Base-by-base conservation (phyloP, 2,888 invertebrate species). In the Epinotia brunnichana region DNA sequence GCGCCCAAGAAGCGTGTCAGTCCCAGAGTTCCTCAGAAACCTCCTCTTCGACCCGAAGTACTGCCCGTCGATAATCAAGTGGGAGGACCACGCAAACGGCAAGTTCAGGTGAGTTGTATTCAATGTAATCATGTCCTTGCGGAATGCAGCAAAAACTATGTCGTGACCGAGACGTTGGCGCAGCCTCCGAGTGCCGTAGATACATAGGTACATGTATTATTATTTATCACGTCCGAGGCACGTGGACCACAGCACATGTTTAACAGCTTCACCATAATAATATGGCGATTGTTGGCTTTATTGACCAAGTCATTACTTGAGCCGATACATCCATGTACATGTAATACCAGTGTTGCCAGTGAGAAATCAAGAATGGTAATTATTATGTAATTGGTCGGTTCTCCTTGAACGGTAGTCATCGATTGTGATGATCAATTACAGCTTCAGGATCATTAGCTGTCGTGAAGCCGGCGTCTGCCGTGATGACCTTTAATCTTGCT, bases 21-120 rank as follows among this genome's bases (percentile, higher is more conserved):
- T 98, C 53, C 98, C 98, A 94, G 97, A 98, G 87, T 98, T 98
- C 87, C 95, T 98, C 79, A 94, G 97, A 77, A 96, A 97, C 85
- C 94, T 98, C 41, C 91, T 98, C 70, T 94, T 95, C 74, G 95
- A 97, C 84, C 94, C 95, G 3, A 92, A 95, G 74, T 96, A 96
- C 77, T 97, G 97, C 83, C 97, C 97, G 0, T 95, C 95, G 64
- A 94, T 97, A 77, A 97, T 98, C 80, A 96, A 96, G 85, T 98
- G 98, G 98, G 98, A 98, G 85, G 96, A 98, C 85, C 95, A 96
- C 81, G 94, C 95, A 41, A 95, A 96, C 78, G 98, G 97, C 10
- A 96, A 96, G 79, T 98, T 98, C 90, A 95, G 93, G 94, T 94
- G 78, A 90, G 92, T 86, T 77, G 64, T 64, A 70, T 39, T 44